Percentiles rank a stretch among this genome's conserved stretches.
phyloP scores from a whole-genome alignment of 2,113 vertebrate species.

The Heptranchias perlo region DNA sequence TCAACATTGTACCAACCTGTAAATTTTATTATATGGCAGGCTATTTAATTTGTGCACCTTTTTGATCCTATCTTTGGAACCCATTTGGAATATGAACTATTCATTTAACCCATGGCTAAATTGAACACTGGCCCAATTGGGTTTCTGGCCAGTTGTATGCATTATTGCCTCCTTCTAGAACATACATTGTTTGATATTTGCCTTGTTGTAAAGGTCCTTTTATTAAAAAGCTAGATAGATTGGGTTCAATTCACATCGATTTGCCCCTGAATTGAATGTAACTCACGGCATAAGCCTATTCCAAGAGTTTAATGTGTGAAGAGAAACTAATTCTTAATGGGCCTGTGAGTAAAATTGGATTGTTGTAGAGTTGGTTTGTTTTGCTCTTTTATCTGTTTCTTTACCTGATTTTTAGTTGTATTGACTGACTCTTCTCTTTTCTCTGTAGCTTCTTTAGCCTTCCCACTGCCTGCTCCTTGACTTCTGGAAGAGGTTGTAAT shows the following conservation, averaged over 20 bases:
- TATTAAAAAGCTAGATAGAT: not conserved
- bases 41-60: not conserved
- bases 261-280: not conserved
- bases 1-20: not conserved
- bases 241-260: not conserved
- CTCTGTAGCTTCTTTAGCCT: constrained; percentile 81
- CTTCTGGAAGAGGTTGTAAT: constrained; percentile 74
- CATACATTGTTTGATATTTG: not conserved
- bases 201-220: not conserved
- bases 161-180: not conserved
- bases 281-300: not conserved
- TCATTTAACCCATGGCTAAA: not conserved
- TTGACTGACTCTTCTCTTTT: constrained; percentile 46
- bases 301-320: not conserved
- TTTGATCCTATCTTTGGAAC: not conserved
- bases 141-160: not conserved
- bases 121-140: not conserved
- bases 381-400: not conserved
- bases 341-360: not conserved
- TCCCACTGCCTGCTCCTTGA: constrained; percentile 71
- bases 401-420: not conserved
- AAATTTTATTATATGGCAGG: not conserved
- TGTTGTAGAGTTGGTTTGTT: not conserved
- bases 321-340: not conserved
- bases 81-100: not conserved